phyloP scores from a whole-genome alignment of 1,140 invertebrate genomes.

The Planococcus citri region DNA sequence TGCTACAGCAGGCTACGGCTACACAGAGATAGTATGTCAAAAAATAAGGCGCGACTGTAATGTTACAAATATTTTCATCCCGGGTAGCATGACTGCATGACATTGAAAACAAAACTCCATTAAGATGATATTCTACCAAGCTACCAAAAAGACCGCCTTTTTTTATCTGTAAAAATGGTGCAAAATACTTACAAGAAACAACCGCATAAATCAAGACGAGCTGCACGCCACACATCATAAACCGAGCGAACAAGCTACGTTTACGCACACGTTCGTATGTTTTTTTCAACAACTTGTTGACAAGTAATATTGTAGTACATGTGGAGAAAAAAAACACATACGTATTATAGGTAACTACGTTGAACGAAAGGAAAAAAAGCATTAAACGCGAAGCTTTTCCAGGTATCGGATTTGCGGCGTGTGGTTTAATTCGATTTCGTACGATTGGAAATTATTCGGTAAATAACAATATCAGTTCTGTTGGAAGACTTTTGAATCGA shows the following conservation, averaged over 20 bases:
- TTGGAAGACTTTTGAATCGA: no score
- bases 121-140: no score
- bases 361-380: no score
- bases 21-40: no score
- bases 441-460: no score
- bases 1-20: no score
- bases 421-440: not conserved
- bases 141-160: not conserved
- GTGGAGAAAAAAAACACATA: not conserved
- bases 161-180: not conserved
- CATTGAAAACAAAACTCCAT: no score
- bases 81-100: no score
- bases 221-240: conserved; percentile 1
- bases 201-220: not conserved
- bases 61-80: no score
- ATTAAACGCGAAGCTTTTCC: not conserved
- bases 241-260: not conserved
- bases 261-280: not conserved
- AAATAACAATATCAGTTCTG: no score
- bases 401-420: not conserved
- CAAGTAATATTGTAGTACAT: not conserved
- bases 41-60: no score
- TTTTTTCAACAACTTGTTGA: not conserved
- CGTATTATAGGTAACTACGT: no score
- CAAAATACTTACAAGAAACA: not conserved